These are phyloP conservation scores for Thumatha senex DNA, from an alignment of 2,888 invertebrate species.

Conservation along the genomic window DNA sequence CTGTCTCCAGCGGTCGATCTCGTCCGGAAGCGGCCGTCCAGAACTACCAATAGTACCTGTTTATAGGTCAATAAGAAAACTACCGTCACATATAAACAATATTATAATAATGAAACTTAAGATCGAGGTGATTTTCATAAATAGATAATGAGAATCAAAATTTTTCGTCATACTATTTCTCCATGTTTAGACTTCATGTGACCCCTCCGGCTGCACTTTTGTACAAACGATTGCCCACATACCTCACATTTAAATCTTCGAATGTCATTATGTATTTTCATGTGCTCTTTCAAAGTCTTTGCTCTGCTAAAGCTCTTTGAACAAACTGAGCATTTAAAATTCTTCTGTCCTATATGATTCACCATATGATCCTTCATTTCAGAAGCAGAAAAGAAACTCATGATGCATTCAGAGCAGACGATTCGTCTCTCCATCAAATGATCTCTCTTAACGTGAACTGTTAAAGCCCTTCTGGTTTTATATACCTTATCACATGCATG, in stretches of 20 bases:
- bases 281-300: conserved; percentile 40
- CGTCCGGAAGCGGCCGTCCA: too few relatives aligned
- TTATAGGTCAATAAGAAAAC: too few relatives aligned
- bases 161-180: conserved; percentile 21
- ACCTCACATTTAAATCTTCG: conserved; percentile 27
- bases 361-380: conserved; percentile 26
- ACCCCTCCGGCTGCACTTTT: conserved; percentile 39
- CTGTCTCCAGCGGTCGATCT: too few relatives aligned
- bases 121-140: too few relatives aligned
- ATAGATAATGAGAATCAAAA: too few relatives aligned
- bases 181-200: conserved; percentile 48
- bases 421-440: conserved; percentile 53
- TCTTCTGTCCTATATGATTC: conserved; percentile 44
- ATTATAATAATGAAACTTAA: too few relatives aligned
- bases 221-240: conserved; percentile 33
- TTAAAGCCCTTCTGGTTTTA: conserved; percentile 21
- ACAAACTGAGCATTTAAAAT: conserved; percentile 59
- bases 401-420: conserved; percentile 59
- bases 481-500: conserved; percentile 54
- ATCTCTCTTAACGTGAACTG: conserved; percentile 41
- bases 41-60: too few relatives aligned
- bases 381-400: conserved; percentile 32
- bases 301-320: conserved; percentile 40
- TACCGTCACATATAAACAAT: too few relatives aligned
- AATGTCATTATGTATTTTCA: conserved; percentile 42